Evolutionary conservation across 2,888 invertebrate species (phyloP).

Genomic region (Andrena haemorrhoa): DNA sequence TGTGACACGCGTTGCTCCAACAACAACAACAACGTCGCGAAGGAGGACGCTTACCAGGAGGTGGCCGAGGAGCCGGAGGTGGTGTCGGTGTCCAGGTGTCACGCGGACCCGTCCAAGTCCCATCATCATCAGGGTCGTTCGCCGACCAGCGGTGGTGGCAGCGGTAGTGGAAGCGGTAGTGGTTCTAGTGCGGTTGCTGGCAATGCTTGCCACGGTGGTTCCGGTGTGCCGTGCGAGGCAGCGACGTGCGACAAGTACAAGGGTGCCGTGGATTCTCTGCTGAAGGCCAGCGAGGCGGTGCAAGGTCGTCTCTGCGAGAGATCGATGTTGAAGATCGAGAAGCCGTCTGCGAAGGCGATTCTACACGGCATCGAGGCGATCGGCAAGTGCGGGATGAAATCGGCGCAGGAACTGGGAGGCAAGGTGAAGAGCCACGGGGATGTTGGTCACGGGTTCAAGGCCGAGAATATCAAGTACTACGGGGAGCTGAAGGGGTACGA

Average conservation of each 20-base stretch:
- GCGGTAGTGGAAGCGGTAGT: slow-evolving; percentile 36
- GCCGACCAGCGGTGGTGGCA: slow-evolving; percentile 33
- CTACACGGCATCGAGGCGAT: slow-evolving; percentile 55
- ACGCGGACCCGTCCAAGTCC: slow-evolving; percentile 44
- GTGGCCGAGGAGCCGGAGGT: slow-evolving; percentile 57
- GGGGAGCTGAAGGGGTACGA: slow-evolving; percentile 82
- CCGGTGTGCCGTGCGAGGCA: slow-evolving; percentile 53
- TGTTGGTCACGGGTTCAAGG: slow-evolving; percentile 77
- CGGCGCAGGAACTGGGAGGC: slow-evolving; percentile 69
- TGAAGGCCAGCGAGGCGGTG: slow-evolving; percentile 75
- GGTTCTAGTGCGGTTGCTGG: slow-evolving; percentile 33
- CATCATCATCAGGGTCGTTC: slow-evolving; percentile 57
- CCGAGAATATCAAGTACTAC: slow-evolving; percentile 81
- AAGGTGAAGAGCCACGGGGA: slow-evolving; percentile 71
- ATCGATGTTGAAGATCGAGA: slow-evolving; percentile 77
- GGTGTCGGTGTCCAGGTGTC: slow-evolving; percentile 47
- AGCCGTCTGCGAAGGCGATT: slow-evolving; percentile 62
- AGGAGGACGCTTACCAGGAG: slow-evolving; percentile 64
- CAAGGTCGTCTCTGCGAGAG: slow-evolving; percentile 78
- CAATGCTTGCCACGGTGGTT: slow-evolving; percentile 58
- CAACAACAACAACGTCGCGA: slow-evolving; percentile 46
- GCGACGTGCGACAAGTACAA: slow-evolving; percentile 74
- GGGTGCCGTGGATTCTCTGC: slow-evolving; percentile 77
- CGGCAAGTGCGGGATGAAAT: slow-evolving; percentile 66
- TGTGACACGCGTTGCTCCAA: slow-evolving; percentile 57